Evolutionary conservation across 2,797 vertebrate genomes (phyloP).

Genomic region (Ptychadena robeensis): DNA sequence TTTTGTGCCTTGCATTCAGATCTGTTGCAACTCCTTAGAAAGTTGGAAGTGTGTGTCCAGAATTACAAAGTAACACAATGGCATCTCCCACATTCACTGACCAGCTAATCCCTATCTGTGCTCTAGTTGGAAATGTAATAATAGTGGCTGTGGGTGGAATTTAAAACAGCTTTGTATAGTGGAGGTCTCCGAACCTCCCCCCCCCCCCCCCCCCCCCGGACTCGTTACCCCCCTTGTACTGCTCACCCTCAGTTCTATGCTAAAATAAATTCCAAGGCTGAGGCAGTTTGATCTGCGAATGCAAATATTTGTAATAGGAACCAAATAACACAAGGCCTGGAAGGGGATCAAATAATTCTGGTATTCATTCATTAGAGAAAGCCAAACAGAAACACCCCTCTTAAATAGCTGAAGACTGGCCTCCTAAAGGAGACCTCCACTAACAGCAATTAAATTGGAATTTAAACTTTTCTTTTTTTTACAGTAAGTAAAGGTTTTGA

Average conservation of each 20-base stretch:
- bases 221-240: not conserved
- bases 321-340: conserved; percentile 1
- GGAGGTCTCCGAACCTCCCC: not conserved
- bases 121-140: not conserved
- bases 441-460: no score
- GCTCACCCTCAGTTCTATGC: not conserved
- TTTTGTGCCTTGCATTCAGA: not conserved
- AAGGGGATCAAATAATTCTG: conserved; percentile 11
- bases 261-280: conserved; percentile 2
- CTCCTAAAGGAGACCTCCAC: no score
- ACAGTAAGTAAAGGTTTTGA: no score
- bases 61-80: not conserved
- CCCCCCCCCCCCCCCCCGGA: no score
- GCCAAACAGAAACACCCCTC: not conserved
- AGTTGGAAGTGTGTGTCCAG: not conserved
- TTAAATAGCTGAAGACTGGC: no score
- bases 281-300: conserved; percentile 14
- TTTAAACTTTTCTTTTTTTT: no score
- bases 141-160: not conserved
- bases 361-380: not conserved
- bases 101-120: not conserved
- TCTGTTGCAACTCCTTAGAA: not conserved
- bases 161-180: not conserved
- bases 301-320: conserved; percentile 18
- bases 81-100: not conserved